These are phyloP conservation scores for Tenodera sinensis DNA, from an alignment of 2,888 invertebrate genomes.

Conservation along the genomic window DNA sequence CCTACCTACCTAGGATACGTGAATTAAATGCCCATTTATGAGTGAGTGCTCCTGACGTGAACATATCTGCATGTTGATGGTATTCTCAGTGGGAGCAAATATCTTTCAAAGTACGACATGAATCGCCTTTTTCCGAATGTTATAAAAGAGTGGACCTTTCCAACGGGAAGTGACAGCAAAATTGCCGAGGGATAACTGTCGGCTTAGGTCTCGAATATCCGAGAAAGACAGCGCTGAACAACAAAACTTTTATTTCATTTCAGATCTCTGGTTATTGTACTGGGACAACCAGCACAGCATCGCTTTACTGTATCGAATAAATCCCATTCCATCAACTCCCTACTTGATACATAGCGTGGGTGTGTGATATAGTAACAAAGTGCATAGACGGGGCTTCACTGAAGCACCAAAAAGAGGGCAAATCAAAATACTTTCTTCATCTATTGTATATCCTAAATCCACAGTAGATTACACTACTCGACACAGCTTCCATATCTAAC, in stretches of 20 bases:
- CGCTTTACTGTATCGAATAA: background rate
- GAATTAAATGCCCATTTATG: no score
- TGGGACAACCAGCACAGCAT: background rate
- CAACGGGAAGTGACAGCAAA: background rate
- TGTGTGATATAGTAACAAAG: background rate
- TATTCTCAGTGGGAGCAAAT: background rate
- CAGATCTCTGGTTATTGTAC: background rate
- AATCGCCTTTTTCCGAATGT: background rate
- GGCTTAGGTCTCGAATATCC: background rate
- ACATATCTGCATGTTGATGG: background rate
- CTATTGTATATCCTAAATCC: no score
- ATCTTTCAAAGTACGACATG: background rate
- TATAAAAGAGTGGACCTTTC: background rate
- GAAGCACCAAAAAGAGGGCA: no score
- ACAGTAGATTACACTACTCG: no score
- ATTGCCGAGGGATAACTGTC: background rate
- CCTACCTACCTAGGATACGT: no score
- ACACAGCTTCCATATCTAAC: no score
- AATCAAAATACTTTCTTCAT: no score
- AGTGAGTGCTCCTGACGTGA: no score
- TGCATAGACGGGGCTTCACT: background rate
- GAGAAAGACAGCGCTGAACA: background rate
- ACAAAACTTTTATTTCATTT: background rate
- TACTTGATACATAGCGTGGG: background rate
- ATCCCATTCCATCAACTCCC: background rate